Conservation (phyloP, 2,113 vertebrate genomes). For the Genyomyrus donnyi region DNA sequence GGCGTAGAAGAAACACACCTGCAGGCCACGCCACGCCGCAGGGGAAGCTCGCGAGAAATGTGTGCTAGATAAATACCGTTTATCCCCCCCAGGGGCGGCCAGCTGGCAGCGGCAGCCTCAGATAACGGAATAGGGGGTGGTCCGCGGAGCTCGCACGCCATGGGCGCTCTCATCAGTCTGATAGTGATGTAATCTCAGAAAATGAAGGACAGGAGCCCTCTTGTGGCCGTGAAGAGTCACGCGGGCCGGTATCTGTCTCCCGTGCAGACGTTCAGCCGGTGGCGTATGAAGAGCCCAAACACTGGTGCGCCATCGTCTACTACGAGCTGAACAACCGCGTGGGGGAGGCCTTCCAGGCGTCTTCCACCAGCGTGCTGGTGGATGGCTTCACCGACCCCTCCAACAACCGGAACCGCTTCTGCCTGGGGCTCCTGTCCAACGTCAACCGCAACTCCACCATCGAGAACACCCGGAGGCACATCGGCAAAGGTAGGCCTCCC, state of each 20-base stretch:
- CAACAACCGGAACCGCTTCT: slow-evolving; percentile 98
- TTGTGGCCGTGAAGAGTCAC: not conserved
- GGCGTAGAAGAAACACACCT: slow-evolving; percentile 83
- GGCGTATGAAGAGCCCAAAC: slow-evolving; percentile 92
- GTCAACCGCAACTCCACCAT: slow-evolving; percentile 99
- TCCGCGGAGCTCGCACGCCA: not conserved
- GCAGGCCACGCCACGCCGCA: slow-evolving; percentile 72
- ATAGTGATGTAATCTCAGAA: not conserved
- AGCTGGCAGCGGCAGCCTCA: slow-evolving; percentile 61
- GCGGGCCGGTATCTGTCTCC: slow-evolving; percentile 35
- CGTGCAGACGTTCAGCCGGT: slow-evolving; percentile 90
- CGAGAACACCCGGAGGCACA: slow-evolving; percentile 93
- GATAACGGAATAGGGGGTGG: not conserved
- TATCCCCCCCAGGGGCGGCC: slow-evolving; percentile 62
- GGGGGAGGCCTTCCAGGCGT: slow-evolving; percentile 92
- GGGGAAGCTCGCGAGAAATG: slow-evolving; percentile 79
- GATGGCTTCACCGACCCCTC: slow-evolving; percentile 98
- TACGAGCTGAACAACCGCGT: slow-evolving; percentile 98
- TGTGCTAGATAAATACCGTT: slow-evolving; percentile 80
- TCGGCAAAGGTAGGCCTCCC: slow-evolving; percentile 78
- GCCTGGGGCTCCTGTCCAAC: slow-evolving; percentile 92
- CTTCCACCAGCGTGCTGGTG: slow-evolving; percentile 91
- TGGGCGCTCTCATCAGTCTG: not conserved
- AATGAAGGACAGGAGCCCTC: not conserved
- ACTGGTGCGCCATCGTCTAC: slow-evolving; percentile 99